Conservation (phyloP, 2,888 invertebrate genomes). For the Tenthredo notha region DNA sequence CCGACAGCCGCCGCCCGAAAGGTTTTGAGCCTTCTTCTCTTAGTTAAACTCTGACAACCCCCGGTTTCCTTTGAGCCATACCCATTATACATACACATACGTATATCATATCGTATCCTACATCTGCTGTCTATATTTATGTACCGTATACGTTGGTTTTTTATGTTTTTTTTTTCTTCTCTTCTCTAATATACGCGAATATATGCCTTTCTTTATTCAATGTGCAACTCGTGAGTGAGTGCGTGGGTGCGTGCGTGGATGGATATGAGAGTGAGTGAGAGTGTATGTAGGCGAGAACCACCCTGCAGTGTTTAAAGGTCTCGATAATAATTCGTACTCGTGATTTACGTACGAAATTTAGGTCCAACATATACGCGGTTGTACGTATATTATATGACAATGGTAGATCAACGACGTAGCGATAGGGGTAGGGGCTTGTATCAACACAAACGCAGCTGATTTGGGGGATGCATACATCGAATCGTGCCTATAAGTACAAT, state of each 20-base stretch:
- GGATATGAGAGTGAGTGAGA: conserved; percentile 35
- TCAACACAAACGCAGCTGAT: conserved; percentile 3
- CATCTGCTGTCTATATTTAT: conserved; percentile 2
- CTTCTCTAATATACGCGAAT: neutral
- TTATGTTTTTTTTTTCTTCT: too few relatives aligned
- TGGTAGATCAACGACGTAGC: neutral
- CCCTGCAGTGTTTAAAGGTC: neutral
- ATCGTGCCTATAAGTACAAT: neutral
- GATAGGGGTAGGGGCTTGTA: neutral
- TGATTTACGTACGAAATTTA: neutral
- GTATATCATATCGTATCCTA: neutral
- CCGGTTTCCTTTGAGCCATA: neutral
- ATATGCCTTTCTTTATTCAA: neutral
- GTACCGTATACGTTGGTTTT: neutral
- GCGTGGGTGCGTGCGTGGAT: neutral
- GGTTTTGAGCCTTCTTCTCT: conserved; percentile 54
- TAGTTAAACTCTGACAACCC: conserved; percentile 42
- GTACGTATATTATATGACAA: neutral
- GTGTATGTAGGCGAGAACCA: neutral
- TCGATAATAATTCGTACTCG: neutral
- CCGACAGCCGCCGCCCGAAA: conserved; percentile 74
- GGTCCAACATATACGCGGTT: neutral
- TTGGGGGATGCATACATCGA: neutral
- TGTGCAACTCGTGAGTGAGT: conserved; percentile 19
- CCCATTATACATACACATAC: neutral